A percentile compares a stretch with the other conserved stretches of the same genome.
Evolutionary conservation across 2,888 invertebrate species (phyloP).

Genomic region (Erpobdella octoculata): DNA sequence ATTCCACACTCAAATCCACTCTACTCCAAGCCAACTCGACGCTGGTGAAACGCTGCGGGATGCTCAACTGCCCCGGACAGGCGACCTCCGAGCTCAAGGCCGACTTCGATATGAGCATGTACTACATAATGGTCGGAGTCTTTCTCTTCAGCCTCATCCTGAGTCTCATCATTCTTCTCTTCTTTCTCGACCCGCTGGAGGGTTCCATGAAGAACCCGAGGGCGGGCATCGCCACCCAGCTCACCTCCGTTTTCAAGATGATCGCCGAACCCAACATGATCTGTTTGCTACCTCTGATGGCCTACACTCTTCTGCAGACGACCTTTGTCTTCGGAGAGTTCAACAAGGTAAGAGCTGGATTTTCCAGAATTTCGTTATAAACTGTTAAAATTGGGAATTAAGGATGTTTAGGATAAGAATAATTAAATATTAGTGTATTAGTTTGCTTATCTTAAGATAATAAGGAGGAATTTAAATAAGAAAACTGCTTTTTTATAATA

Average conservation of each 20-base stretch:
- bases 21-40: not conserved
- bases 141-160: conserved; percentile 40
- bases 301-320: conserved; percentile 43
- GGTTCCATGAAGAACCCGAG: conserved; percentile 33
- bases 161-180: conserved; percentile 39
- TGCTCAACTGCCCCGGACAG: conserved; percentile 12
- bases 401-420: too few species aligned
- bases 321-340: conserved; percentile 47
- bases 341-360: conserved; percentile 42
- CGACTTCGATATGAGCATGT: conserved; percentile 1
- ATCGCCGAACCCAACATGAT: conserved; percentile 40
- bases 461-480: too few species aligned
- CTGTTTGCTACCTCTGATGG: conserved; percentile 41
- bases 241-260: conserved; percentile 40
- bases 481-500: too few species aligned
- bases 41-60: not conserved
- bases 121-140: conserved; percentile 42
- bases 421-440: too few species aligned
- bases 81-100: not conserved
- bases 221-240: conserved; percentile 34
- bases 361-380: too few species aligned
- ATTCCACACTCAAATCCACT: too few species aligned
- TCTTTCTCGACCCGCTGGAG: conserved; percentile 43
- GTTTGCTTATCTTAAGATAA: too few species aligned
- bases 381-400: too few species aligned